Conservation (phyloP, 64 coral and sea anemone species). For the Stichodactyla mertensii region DNA sequence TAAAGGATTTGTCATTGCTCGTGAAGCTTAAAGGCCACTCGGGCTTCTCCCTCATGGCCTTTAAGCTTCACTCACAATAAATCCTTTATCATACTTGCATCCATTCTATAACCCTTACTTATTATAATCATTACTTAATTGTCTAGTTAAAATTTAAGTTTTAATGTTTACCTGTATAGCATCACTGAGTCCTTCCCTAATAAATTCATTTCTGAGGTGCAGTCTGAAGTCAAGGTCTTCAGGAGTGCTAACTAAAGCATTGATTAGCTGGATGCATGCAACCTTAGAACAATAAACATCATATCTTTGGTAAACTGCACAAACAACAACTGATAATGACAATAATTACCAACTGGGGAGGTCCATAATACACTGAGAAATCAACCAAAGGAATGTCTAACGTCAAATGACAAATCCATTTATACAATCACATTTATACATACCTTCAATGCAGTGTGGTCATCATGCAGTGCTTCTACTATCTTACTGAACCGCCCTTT, state of each 20-base stretch:
- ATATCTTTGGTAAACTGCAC: too few relatives aligned
- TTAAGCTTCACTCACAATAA: too few relatives aligned
- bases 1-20: too few relatives aligned
- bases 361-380: too few relatives aligned
- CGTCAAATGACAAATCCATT: not conserved
- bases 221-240: slow-evolving; percentile 96
- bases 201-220: slow-evolving; percentile 97
- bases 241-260: slow-evolving; percentile 88
- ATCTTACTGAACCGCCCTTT: slow-evolving; percentile 82
- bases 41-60: too few relatives aligned
- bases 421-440: not conserved
- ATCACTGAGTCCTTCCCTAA: slow-evolving; percentile 87
- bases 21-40: too few relatives aligned
- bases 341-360: not conserved
- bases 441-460: slow-evolving; percentile 85
- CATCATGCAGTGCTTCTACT: slow-evolving; percentile 78
- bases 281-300: slow-evolving; percentile 34
- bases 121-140: not conserved
- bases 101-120: too few relatives aligned
- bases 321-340: not conserved
- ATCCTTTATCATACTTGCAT: too few relatives aligned
- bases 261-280: slow-evolving; percentile 93
- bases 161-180: slow-evolving; percentile 71
- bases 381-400: too few relatives aligned
- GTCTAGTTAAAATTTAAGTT: not conserved